phyloP scores from a whole-genome alignment of 2,113 vertebrate species.

The Oreochromis tanganicae region DNA sequence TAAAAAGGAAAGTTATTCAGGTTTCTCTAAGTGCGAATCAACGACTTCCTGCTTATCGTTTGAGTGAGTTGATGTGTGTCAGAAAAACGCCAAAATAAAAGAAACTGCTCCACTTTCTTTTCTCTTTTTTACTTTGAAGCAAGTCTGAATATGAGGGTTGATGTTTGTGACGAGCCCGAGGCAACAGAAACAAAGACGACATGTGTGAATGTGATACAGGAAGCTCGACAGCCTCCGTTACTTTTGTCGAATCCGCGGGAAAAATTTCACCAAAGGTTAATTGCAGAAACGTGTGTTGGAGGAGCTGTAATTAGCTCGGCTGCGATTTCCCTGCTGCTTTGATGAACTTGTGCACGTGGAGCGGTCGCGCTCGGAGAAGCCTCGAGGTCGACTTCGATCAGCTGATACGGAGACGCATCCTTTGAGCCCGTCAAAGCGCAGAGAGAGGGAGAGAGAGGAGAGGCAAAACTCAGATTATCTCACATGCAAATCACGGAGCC shows the following conservation, averaged over 20 bases:
- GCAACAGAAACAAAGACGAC: not conserved
- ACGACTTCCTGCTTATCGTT: not conserved
- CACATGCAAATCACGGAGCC: constrained; percentile 6
- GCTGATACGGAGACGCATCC: constrained; percentile 9
- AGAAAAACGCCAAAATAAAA: not conserved
- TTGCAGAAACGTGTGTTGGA: not conserved
- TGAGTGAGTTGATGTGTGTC: not conserved
- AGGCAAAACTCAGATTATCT: constrained; percentile 25
- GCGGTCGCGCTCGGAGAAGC: not conserved
- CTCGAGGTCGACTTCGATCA: constrained; percentile 38
- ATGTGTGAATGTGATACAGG: not conserved
- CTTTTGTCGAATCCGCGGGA: constrained; percentile 1
- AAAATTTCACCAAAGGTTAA: constrained; percentile 15
- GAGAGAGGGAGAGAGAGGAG: not conserved
- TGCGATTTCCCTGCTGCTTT: constrained; percentile 22
- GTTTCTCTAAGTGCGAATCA: not conserved
- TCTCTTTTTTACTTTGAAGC: not conserved
- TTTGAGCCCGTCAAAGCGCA: constrained; percentile 18
- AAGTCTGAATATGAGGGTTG: not conserved
- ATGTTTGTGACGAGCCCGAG: not conserved
- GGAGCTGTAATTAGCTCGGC: constrained; percentile 16
- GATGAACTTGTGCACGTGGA: constrained; percentile 28
- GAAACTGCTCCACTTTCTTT: not conserved
- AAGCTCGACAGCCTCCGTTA: constrained; percentile 4
- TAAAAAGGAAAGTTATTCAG: not conserved